Conservation (phyloP, 2,888 invertebrate genomes). For the Epicampocera succincta region DNA sequence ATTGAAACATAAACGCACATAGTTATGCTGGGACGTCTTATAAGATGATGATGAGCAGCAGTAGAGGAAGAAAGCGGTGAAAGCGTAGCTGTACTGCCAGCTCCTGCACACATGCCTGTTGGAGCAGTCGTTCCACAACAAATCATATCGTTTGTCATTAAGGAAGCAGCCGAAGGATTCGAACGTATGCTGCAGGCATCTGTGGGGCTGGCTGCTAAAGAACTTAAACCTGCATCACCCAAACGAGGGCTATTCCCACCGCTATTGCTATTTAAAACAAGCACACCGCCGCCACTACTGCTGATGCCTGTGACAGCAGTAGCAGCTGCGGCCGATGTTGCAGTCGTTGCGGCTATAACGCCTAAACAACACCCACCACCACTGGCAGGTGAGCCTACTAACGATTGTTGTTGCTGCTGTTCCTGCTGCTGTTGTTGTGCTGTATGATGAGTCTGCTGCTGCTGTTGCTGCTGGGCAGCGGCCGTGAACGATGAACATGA, state of each 20-base stretch:
- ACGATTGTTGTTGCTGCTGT: constrained; percentile 67
- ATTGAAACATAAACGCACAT: constrained; percentile 78
- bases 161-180: constrained; percentile 80
- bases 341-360: constrained; percentile 24
- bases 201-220: constrained; percentile 80
- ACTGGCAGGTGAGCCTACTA: constrained; percentile 67
- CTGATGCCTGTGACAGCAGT: constrained; percentile 59
- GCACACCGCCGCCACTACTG: constrained; percentile 59
- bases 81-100: constrained; percentile 75
- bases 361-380: constrained; percentile 58
- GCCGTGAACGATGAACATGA: constrained; percentile 50
- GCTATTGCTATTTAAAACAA: constrained; percentile 67
- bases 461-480: constrained; percentile 36
- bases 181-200: constrained; percentile 80
- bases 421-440: constrained; percentile 53
- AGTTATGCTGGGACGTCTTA: constrained; percentile 82
- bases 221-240: constrained; percentile 76
- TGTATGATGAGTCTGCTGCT: constrained; percentile 14
- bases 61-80: constrained; percentile 81
- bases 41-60: constrained; percentile 80
- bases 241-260: constrained; percentile 73
- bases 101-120: constrained; percentile 55
- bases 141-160: constrained; percentile 75
- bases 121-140: constrained; percentile 72
- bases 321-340: constrained; percentile 40